These are phyloP conservation scores for Caenorhabditis latens DNA, from an alignment of 1,140 invertebrate genomes.

Conservation along the genomic window DNA sequence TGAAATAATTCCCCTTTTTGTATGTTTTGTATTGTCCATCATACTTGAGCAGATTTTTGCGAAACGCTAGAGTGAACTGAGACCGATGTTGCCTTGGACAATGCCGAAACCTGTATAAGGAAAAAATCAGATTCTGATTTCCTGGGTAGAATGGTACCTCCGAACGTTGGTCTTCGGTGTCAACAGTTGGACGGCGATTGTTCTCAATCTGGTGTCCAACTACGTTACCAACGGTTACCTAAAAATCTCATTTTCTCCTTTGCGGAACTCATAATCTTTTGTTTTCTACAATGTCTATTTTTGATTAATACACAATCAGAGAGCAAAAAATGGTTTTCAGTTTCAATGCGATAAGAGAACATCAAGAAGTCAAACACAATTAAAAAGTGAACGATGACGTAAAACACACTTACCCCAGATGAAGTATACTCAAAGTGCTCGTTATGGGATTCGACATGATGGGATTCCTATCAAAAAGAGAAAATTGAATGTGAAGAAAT, in stretches of 20 bases:
- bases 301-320: background rate
- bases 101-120: background rate
- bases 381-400: background rate
- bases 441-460: constrained; percentile 16
- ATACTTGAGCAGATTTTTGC: constrained; percentile 48
- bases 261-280: background rate
- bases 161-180: constrained; percentile 38
- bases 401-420: constrained; percentile 1
- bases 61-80: constrained; percentile 61
- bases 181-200: background rate
- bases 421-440: constrained; percentile 32
- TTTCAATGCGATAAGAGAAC: constrained; percentile 33
- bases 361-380: background rate
- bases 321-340: constrained; percentile 22
- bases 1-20: background rate
- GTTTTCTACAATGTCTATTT: background rate
- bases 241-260: background rate
- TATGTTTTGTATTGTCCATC: background rate
- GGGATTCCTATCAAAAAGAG: background rate
- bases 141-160: background rate
- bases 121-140: background rate
- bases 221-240: constrained; percentile 43
- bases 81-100: constrained; percentile 51
- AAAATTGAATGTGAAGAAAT: background rate
- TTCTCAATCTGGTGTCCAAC: background rate